phyloP scores from a whole-genome alignment of 2,888 invertebrate species.

The Gryllus longicercus region DNA sequence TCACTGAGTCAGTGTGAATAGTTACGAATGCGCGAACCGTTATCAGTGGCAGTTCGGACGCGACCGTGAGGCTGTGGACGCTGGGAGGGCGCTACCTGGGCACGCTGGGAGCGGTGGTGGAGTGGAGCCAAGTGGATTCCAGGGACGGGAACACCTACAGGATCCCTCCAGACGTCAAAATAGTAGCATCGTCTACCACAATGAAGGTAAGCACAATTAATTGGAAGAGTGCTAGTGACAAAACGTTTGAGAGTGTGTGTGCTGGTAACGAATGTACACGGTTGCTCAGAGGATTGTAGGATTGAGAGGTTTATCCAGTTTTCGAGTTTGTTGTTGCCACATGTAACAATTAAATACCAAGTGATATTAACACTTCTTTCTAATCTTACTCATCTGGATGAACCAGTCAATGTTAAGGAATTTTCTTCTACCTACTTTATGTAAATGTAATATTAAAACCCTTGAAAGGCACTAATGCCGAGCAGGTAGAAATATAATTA shows the following conservation, averaged over 20 bases:
- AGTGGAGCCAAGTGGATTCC: conserved; percentile 55
- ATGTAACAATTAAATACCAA: too few species aligned
- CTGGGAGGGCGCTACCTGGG: conserved; percentile 67
- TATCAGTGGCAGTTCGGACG: conserved; percentile 63
- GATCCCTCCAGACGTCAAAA: conserved; percentile 69
- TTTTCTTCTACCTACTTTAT: too few species aligned
- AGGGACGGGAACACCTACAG: conserved; percentile 50
- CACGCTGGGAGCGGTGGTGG: conserved; percentile 68
- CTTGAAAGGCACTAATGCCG: too few species aligned
- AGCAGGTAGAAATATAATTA: too few species aligned
- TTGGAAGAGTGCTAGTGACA: not conserved
- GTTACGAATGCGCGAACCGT: not conserved
- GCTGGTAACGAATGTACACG: not conserved
- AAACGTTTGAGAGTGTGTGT: not conserved
- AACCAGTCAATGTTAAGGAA: too few species aligned
- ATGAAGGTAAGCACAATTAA: conserved; percentile 57
- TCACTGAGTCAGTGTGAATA: too few species aligned
- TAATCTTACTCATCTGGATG: too few species aligned
- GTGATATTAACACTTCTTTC: too few species aligned
- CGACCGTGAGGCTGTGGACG: conserved; percentile 72
- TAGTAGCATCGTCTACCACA: conserved; percentile 72
- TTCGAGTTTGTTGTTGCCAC: too few species aligned
- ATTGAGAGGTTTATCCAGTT: too few species aligned
- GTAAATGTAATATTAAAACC: too few species aligned
- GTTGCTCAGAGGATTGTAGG: too few species aligned